These are phyloP conservation scores for Hyphantria cunea DNA, from an alignment of 1,140 invertebrate genomes.

Conservation along the genomic window DNA sequence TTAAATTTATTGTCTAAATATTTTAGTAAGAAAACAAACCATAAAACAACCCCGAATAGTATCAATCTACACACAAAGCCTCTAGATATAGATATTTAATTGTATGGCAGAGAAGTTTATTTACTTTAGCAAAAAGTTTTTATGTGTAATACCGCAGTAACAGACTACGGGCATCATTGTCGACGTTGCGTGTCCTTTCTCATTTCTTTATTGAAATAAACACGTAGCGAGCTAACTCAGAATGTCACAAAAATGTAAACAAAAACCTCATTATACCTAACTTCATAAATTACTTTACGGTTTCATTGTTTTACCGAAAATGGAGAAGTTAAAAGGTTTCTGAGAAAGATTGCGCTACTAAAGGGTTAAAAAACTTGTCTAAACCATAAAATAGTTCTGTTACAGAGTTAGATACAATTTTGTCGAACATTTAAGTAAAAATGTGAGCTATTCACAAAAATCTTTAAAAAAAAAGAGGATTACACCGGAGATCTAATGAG, in stretches of 20 bases:
- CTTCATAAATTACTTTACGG: constrained; percentile 23
- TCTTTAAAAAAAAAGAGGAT: too few relatives aligned
- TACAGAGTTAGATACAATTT: not conserved
- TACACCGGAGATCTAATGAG: too few relatives aligned
- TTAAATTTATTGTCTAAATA: too few relatives aligned
- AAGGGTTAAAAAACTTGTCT: too few relatives aligned
- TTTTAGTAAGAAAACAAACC: not conserved
- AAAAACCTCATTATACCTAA: constrained; percentile 25
- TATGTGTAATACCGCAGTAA: constrained; percentile 10
- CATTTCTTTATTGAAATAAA: constrained; percentile 44
- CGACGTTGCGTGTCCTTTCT: constrained; percentile 49
- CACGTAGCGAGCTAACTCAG: constrained; percentile 33
- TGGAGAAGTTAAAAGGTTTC: constrained; percentile 10
- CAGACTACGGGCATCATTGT: constrained; percentile 31
- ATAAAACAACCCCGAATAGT: not conserved
- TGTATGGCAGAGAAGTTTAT: constrained; percentile 5
- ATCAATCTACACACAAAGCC: not conserved
- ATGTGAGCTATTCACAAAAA: too few relatives aligned
- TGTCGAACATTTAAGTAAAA: not conserved
- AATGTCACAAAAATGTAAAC: constrained; percentile 47
- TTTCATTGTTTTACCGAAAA: constrained; percentile 13
- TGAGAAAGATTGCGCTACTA: not conserved
- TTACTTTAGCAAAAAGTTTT: constrained; percentile 10
- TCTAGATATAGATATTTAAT: not conserved
- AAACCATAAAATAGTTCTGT: too few relatives aligned